Evolutionary conservation across 2,797 vertebrate species (phyloP), one percentile per base, ranked within the genome.

Genomic region (Semotilus atromaculatus): DNA sequence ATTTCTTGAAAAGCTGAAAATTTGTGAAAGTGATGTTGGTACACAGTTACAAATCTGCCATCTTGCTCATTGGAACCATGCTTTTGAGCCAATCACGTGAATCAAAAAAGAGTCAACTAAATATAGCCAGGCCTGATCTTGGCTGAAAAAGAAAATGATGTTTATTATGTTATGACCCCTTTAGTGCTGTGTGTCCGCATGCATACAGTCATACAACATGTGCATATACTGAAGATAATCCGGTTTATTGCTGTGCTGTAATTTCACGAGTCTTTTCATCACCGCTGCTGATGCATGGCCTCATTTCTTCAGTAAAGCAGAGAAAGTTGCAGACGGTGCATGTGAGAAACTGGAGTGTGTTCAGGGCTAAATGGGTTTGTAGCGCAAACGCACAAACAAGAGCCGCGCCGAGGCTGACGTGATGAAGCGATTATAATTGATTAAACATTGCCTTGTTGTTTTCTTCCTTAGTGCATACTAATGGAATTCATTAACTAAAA

Each of bases 201-300:
- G 31, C 67, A 29, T 23, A 16, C 1, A 40, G 18, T 60, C n/a
- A 70, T 16, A 72, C 51, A 82, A 72, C 80, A 60, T 16, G 55
- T 14, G 21, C 60, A 38, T 40, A 23, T 29, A 91, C 58, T 21
- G 34, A 92, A 91, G 88, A 93, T 92, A 92, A 93, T 13, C 60
- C 64, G 71, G 87, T 60, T 93, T 91, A 92, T 89, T 90, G 89
- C 90, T 86, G 62, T 85, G 89, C 86, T 89, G 86, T 89, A 93
- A 91, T 89, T 90, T 91, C 91, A 86, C 88, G 62, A 84, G 87
- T 90, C 90, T 92, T 91, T 93, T 93, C 91, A 93, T 93, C 92
- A 92, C 89, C 70, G 88, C 82, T 87, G 81, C 86, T 93, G 92
- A 92, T 89, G 92, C 88, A 86, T 90, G 87, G 89, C 91, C 88